A percentile compares a stretch with the other conserved stretches of the same genome.
Conservation (phyloP, 2,888 invertebrate species). For the Bruchidius siliquastri region DNA sequence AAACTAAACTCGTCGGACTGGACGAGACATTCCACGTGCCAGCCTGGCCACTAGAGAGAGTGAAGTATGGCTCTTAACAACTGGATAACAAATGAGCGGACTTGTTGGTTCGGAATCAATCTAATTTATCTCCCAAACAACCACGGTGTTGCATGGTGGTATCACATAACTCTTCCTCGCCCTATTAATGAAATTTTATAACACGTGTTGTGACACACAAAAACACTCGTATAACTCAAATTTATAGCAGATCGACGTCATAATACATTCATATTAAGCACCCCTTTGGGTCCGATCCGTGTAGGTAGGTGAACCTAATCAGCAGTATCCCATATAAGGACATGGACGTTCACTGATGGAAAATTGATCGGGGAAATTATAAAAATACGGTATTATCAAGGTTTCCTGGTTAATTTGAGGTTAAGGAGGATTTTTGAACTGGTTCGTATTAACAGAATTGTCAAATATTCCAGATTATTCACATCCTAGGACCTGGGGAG, state of each 20-base stretch:
- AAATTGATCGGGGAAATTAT: not conserved
- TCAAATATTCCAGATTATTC: no score
- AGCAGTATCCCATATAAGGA: conserved; percentile 7
- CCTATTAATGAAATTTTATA: conserved; percentile 19
- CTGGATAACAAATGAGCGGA: not conserved
- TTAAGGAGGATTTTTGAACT: no score
- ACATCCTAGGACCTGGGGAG: no score
- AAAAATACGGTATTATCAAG: no score
- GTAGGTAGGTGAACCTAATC: conserved; percentile 14
- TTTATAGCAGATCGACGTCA: conserved; percentile 39
- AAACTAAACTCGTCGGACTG: no score
- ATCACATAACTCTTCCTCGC: not conserved
- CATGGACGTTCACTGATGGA: not conserved
- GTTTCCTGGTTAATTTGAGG: no score
- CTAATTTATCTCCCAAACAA: not conserved
- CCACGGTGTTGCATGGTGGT: not conserved
- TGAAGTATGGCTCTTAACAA: not conserved
- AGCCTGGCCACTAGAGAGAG: not conserved
- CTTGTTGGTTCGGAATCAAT: not conserved
- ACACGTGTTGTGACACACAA: conserved; percentile 11
- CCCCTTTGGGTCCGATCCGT: conserved; percentile 3
- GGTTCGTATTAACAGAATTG: no score
- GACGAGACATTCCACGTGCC: not conserved
- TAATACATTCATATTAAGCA: conserved; percentile 45
- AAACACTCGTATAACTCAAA: conserved; percentile 33